These are phyloP conservation scores for Jaculus jaculus DNA, from an alignment of 2,113 vertebrate genomes.

Conservation along the genomic window DNA sequence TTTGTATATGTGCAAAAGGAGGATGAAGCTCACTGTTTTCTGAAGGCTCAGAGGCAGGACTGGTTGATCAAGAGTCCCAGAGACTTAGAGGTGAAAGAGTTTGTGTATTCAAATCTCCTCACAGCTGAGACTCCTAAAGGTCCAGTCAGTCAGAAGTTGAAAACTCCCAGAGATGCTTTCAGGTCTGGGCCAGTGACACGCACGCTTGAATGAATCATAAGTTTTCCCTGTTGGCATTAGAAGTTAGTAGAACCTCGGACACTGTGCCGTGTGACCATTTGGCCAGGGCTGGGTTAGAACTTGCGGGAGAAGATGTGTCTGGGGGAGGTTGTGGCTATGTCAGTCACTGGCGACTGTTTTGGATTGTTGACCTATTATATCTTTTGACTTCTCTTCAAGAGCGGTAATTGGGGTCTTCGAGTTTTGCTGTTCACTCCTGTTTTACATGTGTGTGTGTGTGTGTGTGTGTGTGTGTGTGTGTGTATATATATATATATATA, in stretches of 20 bases:
- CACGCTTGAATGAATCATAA: no score
- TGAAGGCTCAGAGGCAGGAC: not conserved
- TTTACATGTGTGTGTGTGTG: not conserved
- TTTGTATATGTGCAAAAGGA: not conserved
- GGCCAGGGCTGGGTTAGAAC: not conserved
- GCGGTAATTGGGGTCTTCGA: not conserved
- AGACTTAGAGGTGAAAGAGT: not conserved
- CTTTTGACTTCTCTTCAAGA: not conserved
- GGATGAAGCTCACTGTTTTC: not conserved
- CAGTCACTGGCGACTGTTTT: not conserved
- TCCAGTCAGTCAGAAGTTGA: not conserved
- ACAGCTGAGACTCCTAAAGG: not conserved
- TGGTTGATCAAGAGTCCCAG: not conserved
- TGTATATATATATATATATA: no score
- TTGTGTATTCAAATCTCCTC: not conserved
- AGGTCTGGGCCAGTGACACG: not conserved
- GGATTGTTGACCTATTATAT: not conserved
- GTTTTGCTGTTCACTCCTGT: not conserved
- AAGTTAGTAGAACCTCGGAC: not conserved
- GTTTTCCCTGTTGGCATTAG: not conserved
- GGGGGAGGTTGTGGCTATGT: fast-evolving
- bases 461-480: no score
- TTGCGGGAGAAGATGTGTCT: not conserved
- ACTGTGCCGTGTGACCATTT: not conserved
- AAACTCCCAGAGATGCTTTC: not conserved